Base-by-base conservation (phyloP, 2,113 vertebrate species). In the Callipepla californica region DNA sequence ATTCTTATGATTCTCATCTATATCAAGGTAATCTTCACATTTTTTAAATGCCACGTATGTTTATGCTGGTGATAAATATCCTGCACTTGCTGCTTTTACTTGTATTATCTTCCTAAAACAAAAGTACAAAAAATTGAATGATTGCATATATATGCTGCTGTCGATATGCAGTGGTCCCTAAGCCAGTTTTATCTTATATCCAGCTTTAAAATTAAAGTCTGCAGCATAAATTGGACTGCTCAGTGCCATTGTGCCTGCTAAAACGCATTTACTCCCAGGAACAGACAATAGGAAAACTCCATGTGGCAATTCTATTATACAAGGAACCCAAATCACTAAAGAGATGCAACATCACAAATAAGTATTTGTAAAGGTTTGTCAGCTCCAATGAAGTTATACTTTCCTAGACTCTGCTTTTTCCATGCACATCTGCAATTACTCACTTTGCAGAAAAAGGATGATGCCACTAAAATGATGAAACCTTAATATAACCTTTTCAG, bases 401-500 rank as follows among this genome's bases (percentile, higher is more conserved):
- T 93, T 94, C 91, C 76, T 90, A 93, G 87, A 85, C 90, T 94
- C 91, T 80, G 83, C 26, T 67, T 80, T 91, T 69, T 65, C 76
- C 44, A n/a, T 4, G 9, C 15, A 67, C 70, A 53, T 96, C 68
- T 77, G 51, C 38, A 88, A 78, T 96, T 91, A 74, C 57, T 97
- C 75, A 74, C 73, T 91, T 74, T 65, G 86, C 22, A 66, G 85
- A 73, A 95, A 95, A 95, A 73, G 47, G 66, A 94, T 82, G 89
- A 91, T 89, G 44, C 80, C 0, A 1, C 94, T 94, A 87, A 96
- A 96, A 97, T 91, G 83, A 94, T 96, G 94, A 93, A 96, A 97
- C 91, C 91, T 95, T 97, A 97, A 89, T 94, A 94, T 96, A 96
- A 97, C 85, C 95, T 98, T 96, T 97, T 97, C 83, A 96, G 58